Conservation (phyloP, 1,140 invertebrate genomes). For the Calliphora vicina region DNA sequence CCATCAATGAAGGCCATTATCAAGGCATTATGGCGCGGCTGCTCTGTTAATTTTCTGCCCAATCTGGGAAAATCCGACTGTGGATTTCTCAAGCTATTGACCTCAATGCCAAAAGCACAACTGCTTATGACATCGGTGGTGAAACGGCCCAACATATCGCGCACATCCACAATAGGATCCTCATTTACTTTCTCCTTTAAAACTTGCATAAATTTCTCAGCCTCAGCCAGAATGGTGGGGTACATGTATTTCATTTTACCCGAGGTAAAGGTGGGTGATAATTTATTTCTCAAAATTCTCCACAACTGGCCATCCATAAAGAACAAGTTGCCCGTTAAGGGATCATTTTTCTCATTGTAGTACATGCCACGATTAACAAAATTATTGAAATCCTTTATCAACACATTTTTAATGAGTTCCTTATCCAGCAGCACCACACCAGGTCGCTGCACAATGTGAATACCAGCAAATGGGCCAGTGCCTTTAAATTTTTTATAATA, state of each 20-base stretch:
- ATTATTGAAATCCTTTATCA: constrained; percentile 67
- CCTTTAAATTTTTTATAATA: constrained; percentile 49
- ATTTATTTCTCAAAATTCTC: constrained; percentile 67
- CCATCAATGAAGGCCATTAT: constrained; percentile 46
- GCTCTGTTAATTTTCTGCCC: constrained; percentile 42
- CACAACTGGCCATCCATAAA: constrained; percentile 65
- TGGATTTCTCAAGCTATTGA: constrained; percentile 66
- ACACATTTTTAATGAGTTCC: constrained; percentile 66
- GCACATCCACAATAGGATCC: constrained; percentile 46
- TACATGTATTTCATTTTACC: constrained; percentile 67
- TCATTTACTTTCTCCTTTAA: background rate
- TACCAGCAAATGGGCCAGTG: constrained; percentile 48
- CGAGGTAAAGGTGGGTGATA: constrained; percentile 70
- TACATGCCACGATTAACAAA: constrained; percentile 62
- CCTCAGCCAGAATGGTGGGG: constrained; percentile 37
- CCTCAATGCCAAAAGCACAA: constrained; percentile 71
- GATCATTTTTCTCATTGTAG: constrained; percentile 62
- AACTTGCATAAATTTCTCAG: constrained; percentile 19
- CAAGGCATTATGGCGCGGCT: constrained; percentile 37
- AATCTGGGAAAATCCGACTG: constrained; percentile 65
- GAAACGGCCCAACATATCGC: constrained; percentile 54
- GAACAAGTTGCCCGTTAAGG: constrained; percentile 64
- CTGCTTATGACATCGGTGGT: constrained; percentile 67
- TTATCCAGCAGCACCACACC: constrained; percentile 67
- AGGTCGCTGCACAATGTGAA: constrained; percentile 57